Percentiles rank a stretch among this genome's conserved stretches.
Evolutionary conservation across 2,888 invertebrate genomes (phyloP).

Genomic region (Lumbricus terrestris): DNA sequence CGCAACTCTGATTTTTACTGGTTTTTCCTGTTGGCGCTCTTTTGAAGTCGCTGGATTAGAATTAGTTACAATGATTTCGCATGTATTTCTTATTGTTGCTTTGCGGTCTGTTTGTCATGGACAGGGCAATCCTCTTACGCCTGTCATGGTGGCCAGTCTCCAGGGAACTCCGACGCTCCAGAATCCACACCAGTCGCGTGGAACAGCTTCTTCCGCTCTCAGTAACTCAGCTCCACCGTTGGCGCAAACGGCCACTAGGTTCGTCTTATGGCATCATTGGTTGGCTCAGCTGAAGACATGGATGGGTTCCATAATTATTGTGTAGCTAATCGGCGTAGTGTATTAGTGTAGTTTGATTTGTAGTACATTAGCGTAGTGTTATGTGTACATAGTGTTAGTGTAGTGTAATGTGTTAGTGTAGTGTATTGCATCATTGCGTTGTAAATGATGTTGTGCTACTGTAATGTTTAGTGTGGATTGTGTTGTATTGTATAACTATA

Average conservation of each 20-base stretch:
- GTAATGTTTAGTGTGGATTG: no score
- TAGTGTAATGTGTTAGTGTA: background rate
- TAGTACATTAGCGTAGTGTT: background rate
- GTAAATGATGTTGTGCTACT: no score
- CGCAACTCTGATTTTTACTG: no score
- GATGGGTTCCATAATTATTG: background rate
- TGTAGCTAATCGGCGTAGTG: background rate
- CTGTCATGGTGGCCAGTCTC: constrained; percentile 7
- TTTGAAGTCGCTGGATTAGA: background rate
- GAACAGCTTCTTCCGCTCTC: background rate
- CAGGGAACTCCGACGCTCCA: background rate
- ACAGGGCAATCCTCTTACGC: background rate
- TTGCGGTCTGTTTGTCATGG: background rate
- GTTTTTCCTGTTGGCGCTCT: background rate
- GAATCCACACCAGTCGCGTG: background rate
- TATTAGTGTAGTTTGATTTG: background rate
- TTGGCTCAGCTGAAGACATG: background rate
- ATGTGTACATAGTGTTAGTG: background rate
- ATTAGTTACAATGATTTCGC: background rate
- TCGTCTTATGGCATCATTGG: background rate
- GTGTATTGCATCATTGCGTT: no score
- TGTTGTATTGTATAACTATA: no score
- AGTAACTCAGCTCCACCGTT: background rate
- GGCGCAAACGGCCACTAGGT: background rate
- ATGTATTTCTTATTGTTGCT: background rate